phyloP scores from a whole-genome alignment of 2,113 vertebrate species.

The Donacobius atricapilla region DNA sequence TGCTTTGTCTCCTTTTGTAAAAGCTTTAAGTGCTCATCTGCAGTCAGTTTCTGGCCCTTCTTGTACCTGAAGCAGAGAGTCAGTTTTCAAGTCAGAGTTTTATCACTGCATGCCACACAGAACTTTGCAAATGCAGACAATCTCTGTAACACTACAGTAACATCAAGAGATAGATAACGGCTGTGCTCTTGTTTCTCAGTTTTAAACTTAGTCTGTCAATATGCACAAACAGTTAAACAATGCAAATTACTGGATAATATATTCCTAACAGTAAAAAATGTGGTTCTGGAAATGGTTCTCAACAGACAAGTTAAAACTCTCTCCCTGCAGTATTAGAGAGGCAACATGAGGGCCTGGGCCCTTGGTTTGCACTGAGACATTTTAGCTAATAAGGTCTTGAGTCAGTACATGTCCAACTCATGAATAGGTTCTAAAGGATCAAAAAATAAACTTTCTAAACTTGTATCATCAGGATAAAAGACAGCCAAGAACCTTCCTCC shows the following conservation, averaged over 20 bases:
- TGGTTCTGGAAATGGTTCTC: neutral
- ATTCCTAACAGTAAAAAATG: neutral
- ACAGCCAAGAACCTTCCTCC: neutral
- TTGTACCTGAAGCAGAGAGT: conserved; percentile 88
- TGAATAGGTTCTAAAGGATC: neutral
- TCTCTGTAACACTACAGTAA: neutral
- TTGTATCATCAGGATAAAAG: neutral
- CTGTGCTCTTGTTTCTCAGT: neutral
- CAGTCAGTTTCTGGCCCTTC: conserved; percentile 80
- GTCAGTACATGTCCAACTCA: neutral
- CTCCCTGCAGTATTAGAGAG: neutral
- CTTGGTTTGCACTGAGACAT: neutral
- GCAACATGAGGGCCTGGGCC: neutral
- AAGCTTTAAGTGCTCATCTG: conserved; percentile 79
- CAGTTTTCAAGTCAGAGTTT: conserved; percentile 77
- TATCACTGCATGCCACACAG: neutral
- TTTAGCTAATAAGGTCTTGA: neutral
- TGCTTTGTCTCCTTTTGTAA: conserved; percentile 82
- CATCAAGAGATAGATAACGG: neutral
- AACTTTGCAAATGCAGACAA: conserved; percentile 10
- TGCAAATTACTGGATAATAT: neutral
- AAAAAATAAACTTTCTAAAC: neutral
- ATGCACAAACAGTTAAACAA: neutral
- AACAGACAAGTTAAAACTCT: neutral
- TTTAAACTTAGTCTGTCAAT: neutral